phyloP scores from a whole-genome alignment of 2,888 invertebrate species.

The Smittia sp. region DNA sequence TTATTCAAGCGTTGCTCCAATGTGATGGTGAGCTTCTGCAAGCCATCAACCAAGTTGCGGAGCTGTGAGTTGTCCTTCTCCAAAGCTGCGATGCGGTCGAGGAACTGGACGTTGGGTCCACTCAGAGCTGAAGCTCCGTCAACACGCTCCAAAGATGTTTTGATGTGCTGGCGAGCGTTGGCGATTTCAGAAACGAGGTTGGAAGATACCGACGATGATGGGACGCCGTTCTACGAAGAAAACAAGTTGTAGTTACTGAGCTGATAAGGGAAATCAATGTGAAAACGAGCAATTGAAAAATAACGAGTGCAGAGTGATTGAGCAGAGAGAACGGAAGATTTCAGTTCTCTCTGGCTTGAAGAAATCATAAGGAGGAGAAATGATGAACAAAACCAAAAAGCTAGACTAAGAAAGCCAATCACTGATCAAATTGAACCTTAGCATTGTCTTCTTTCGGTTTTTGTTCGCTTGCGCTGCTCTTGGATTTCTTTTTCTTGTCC shows the following conservation, averaged over 20 bases:
- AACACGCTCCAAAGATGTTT: constrained; percentile 70
- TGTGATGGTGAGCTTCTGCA: constrained; percentile 48
- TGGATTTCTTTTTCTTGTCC: constrained; percentile 33
- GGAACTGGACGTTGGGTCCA: constrained; percentile 57
- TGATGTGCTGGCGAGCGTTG: constrained; percentile 82
- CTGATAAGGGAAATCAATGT: background rate
- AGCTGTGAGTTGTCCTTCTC: constrained; percentile 61
- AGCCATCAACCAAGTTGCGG: constrained; percentile 49
- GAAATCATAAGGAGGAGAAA: background rate
- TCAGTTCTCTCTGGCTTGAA: no score
- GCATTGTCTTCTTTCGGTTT: constrained; percentile 18
- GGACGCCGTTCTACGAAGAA: constrained; percentile 16
- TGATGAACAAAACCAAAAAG: background rate
- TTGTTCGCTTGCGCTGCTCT: background rate
- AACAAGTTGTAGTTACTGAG: background rate
- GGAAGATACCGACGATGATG: constrained; percentile 52
- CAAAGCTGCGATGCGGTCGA: constrained; percentile 57
- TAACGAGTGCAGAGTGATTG: background rate
- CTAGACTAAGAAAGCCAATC: background rate
- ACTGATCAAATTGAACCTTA: constrained; percentile 19
- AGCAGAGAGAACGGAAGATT: background rate
- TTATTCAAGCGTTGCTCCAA: constrained; percentile 50
- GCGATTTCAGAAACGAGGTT: constrained; percentile 81
- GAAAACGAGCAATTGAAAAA: background rate
- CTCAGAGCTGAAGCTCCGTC: constrained; percentile 61